A percentile compares a stretch with the other conserved stretches of the same genome.
Evolutionary conservation across 2,113 vertebrate species (phyloP).

Genomic region (Accipiter virgatus): DNA sequence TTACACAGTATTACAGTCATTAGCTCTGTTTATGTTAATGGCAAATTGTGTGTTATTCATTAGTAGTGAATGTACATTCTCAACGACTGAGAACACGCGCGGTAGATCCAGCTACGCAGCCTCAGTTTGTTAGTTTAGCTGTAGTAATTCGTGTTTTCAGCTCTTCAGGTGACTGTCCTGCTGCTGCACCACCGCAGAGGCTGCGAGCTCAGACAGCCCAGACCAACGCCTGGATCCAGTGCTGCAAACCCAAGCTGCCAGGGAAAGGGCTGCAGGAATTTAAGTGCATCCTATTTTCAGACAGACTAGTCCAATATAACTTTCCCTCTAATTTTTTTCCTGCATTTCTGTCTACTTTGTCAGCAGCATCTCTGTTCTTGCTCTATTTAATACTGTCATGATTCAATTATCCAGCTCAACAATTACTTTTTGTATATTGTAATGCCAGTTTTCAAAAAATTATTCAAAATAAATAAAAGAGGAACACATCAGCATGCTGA

Average conservation of each 20-base stretch:
- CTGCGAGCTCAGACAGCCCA: not conserved
- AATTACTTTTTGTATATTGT: not conserved
- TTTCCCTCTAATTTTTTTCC: not conserved
- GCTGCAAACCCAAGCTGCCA: not conserved
- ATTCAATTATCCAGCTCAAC: not conserved
- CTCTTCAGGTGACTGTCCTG: not conserved
- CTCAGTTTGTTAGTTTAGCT: not conserved
- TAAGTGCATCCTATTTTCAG: not conserved
- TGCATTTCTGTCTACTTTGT: not conserved
- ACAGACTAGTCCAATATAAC: not conserved
- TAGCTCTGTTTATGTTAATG: not conserved
- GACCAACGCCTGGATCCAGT: not conserved
- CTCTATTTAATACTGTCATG: not conserved
- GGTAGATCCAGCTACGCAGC: not conserved
- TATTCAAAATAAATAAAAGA: not conserved
- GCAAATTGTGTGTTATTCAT: not conserved
- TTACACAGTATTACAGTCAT: not conserved
- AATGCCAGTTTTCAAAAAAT: not conserved
- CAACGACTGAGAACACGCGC: rapidly evolving
- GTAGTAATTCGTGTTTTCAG: not conserved
- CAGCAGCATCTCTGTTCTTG: not conserved
- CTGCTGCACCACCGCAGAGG: rapidly evolving
- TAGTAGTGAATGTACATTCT: not conserved
- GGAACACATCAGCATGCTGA: rapidly evolving
- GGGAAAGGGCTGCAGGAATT: not conserved